Conservation (phyloP, 2,113 vertebrate genomes). For the Willisornis vidua region DNA sequence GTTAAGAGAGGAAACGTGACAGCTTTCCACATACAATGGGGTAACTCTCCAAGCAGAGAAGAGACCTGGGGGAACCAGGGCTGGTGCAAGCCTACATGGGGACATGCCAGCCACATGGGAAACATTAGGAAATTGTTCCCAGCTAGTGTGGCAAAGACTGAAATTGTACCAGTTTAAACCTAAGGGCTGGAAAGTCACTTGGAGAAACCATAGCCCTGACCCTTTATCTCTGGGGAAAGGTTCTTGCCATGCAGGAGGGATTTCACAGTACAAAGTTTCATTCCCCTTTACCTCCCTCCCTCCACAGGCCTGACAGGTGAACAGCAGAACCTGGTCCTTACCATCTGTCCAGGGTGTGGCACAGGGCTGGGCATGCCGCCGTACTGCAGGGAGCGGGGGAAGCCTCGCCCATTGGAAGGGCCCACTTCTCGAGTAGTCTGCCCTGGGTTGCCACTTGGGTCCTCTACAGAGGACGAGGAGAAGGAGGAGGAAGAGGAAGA, state of each 20-base stretch:
- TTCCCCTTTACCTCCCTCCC: background rate
- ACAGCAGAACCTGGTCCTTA: conserved; percentile 34
- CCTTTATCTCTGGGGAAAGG: background rate
- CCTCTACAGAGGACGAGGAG: conserved; percentile 38
- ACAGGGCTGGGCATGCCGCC: conserved; percentile 66
- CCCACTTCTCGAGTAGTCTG: conserved; percentile 67
- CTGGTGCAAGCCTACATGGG: background rate
- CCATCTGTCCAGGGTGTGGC: conserved; percentile 70
- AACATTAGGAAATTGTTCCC: background rate
- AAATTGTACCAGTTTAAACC: background rate
- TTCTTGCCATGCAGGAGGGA: background rate
- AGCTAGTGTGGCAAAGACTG: background rate
- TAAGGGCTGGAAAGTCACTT: background rate
- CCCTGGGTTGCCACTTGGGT: conserved; percentile 28
- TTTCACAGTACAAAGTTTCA: background rate
- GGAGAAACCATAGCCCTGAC: background rate
- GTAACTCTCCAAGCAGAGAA: background rate
- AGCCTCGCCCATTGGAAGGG: conserved; percentile 65
- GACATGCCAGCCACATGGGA: background rate
- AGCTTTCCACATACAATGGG: background rate
- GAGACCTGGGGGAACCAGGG: background rate
- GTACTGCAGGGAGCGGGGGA: conserved; percentile 72
- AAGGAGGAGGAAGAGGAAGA: conserved; percentile 56
- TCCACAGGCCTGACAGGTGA: background rate
- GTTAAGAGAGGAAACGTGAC: background rate